These are phyloP conservation scores for Amiota minor DNA, from an alignment of 2,888 invertebrate species.

Conservation along the genomic window DNA sequence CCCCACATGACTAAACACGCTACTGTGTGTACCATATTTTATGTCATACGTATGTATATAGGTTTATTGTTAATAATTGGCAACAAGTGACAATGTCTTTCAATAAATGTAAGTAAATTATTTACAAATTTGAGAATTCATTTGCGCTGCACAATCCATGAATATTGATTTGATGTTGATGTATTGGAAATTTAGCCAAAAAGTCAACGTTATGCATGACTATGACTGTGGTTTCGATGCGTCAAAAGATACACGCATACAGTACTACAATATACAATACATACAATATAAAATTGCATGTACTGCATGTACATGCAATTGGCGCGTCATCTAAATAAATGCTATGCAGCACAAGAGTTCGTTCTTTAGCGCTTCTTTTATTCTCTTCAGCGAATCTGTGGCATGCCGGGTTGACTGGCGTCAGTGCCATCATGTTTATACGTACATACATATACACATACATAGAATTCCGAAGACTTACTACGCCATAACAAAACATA, in stretches of 20 bases:
- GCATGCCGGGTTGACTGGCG: constrained; percentile 15
- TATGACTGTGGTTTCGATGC: too few relatives aligned
- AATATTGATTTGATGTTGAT: constrained; percentile 13
- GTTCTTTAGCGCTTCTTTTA: too few relatives aligned
- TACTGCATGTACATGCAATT: too few relatives aligned
- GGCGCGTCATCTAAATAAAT: too few relatives aligned
- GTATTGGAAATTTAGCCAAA: too few relatives aligned
- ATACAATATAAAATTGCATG: too few relatives aligned
- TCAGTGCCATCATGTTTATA: not conserved
- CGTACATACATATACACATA: constrained; percentile 8
- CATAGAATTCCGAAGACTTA: constrained; percentile 31
- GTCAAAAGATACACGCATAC: not conserved
- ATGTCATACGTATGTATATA: too few relatives aligned
- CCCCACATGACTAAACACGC: too few relatives aligned
- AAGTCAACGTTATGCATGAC: not conserved
- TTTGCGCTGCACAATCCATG: constrained; percentile 29
- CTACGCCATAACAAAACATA: constrained; percentile 61
- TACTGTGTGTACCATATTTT: too few relatives aligned
- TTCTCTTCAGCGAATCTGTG: too few relatives aligned
- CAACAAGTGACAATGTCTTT: constrained; percentile 53
- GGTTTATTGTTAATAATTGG: constrained; percentile 47
- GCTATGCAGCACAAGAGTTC: too few relatives aligned
- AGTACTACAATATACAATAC: not conserved
- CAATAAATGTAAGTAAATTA: too few relatives aligned
- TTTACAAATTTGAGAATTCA: constrained; percentile 43